Base-by-base conservation (phyloP, 1,140 invertebrate species). In the Pachyrhynchus sulphureomaculatus region DNA sequence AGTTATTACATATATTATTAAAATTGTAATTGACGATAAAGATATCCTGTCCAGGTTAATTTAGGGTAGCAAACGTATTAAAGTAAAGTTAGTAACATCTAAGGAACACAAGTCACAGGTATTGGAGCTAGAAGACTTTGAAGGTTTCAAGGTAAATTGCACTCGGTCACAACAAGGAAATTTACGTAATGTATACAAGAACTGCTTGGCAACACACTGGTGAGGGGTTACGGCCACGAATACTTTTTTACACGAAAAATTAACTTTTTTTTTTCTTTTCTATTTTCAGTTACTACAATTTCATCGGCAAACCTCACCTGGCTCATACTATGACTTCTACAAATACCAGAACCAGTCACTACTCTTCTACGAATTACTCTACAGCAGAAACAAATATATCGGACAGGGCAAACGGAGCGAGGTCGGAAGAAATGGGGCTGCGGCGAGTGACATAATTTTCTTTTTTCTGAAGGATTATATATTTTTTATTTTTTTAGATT, bases 221-320 rank as follows among this genome's bases (percentile, higher is more conserved):
- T 29, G 26, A 29, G 5, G 26, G 26, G 26, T 29, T 2, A 29
- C n/a, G n/a, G n/a, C n/a, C n/a, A n/a, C n/a, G n/a, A n/a, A n/a
- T n/a, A n/a, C 26, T 37, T 42, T 42, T 5, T 42, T 18, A 44
- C 41, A 44, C 3, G 4, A 21, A 18, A 44, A n/a, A n/a, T n/a
- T n/a, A n/a, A n/a, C n/a, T n/a, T n/a, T n/a, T 18, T 2, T 6
- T 39, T 1, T n/a, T 39, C 1, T 2, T 17, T 39, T 39, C 17
- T 18, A 37, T 52, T 60, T 60, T 17, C 58, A 60, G 58, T n/a
- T 60, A 60, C 48, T 60, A 60, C 58, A 60, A 51, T 21, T 44
- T 60, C 15, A 52, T 60, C 9, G 58, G 58, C 15, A 60, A 44
- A 44, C 58, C 58, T 12, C 58, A 60, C 26, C 17, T 60, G 20